Percentiles rank a stretch among this genome's conserved stretches.
phyloP scores from a whole-genome alignment of 1,140 invertebrate genomes.

The Arion vulgaris region DNA sequence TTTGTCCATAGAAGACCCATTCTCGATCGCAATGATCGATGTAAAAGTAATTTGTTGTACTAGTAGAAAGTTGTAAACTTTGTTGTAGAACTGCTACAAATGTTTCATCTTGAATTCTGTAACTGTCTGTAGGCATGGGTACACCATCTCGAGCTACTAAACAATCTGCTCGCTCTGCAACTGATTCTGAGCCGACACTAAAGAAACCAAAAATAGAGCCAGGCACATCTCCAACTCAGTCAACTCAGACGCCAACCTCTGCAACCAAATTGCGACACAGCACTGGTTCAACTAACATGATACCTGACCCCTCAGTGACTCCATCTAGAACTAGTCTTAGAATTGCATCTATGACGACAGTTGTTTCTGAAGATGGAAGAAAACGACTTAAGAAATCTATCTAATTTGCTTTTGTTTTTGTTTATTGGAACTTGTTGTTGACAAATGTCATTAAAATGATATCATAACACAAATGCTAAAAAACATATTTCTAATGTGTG shows the following conservation, averaged over 20 bases:
- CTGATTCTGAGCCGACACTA: constrained; percentile 15
- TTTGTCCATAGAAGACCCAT: no score
- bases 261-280: constrained; percentile 6
- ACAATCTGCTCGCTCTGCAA: not conserved
- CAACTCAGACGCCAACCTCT: not conserved
- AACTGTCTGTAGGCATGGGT: not conserved
- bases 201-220: constrained; percentile 29
- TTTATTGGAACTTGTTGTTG: no score
- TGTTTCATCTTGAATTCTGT: no score
- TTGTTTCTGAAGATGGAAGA: constrained; percentile 54
- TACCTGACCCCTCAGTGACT: constrained; percentile 37
- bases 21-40: no score
- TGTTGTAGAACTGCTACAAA: no score
- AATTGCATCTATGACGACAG: constrained; percentile 62
- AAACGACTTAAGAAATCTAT: constrained; percentile 52
- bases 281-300: constrained; percentile 6
- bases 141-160: not conserved
- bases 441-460: no score
- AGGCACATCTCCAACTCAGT: not conserved
- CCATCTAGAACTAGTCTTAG: constrained; percentile 57
- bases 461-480: no score
- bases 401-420: not conserved
- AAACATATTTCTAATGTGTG: no score
- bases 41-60: no score
- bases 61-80: no score